Conservation (phyloP, 2,888 invertebrate species). For the Arctia plantaginis region DNA sequence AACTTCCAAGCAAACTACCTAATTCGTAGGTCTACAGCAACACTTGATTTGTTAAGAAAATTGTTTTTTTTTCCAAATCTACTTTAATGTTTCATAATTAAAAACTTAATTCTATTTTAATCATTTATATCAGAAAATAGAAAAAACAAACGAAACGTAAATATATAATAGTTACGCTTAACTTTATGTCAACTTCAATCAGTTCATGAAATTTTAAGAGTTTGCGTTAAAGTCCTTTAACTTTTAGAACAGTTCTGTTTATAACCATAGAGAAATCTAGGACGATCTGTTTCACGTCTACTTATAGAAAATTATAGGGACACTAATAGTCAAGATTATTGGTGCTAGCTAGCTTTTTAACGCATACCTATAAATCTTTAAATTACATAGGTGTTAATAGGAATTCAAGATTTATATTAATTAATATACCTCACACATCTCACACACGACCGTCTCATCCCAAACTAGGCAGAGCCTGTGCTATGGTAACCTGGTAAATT, state of each 20-base stretch:
- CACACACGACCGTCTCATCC: too few relatives aligned
- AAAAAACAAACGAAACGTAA: not conserved
- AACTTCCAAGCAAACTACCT: conserved; percentile 20
- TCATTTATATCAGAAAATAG: not conserved
- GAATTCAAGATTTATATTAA: conserved; percentile 21
- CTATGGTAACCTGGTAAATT: too few relatives aligned
- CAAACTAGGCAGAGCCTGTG: not conserved
- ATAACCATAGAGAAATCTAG: too few relatives aligned
- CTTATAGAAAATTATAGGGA: not conserved
- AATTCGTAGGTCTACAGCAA: not conserved
- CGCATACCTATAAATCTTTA: conserved; percentile 16
- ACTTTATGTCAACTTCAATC: not conserved
- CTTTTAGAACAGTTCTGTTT: not conserved
- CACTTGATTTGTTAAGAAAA: not conserved
- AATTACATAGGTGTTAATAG: too few relatives aligned
- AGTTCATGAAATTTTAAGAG: not conserved
- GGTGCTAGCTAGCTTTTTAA: not conserved
- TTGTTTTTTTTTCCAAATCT: not conserved
- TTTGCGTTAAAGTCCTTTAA: not conserved
- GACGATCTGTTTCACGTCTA: not conserved
- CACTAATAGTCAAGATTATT: not conserved
- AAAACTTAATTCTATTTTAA: not conserved
- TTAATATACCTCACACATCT: too few relatives aligned
- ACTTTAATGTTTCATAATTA: not conserved
- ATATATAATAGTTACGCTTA: too few relatives aligned